Evolutionary conservation across 2,888 invertebrate genomes (phyloP).

Genomic region (Digitonthophagus gazella): DNA sequence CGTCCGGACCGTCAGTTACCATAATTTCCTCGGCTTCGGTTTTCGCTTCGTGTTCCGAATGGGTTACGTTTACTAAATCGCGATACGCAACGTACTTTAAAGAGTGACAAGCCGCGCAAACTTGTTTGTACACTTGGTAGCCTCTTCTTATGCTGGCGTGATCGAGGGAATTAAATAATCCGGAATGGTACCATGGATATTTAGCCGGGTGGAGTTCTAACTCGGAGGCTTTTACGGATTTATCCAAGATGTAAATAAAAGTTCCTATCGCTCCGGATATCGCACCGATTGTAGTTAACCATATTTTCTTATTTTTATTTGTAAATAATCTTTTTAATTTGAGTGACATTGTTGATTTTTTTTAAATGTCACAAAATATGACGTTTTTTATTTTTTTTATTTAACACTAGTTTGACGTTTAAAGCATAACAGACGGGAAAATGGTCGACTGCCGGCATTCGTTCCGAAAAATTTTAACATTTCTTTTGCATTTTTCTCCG

Average conservation of each 20-base stretch:
- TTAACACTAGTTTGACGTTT: no score
- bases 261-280: not conserved
- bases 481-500: no score
- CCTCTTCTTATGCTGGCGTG: constrained; percentile 10
- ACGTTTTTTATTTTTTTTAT: no score
- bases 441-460: no score
- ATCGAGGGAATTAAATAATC: not conserved
- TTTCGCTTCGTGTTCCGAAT: not conserved
- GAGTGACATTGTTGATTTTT: not conserved
- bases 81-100: not conserved
- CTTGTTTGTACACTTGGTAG: constrained; percentile 9
- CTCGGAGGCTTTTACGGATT: not conserved
- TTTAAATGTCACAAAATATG: not conserved
- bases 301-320: not conserved
- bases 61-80: constrained; percentile 5
- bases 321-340: not conserved
- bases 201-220: constrained; percentile 7
- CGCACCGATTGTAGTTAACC: constrained; percentile 4
- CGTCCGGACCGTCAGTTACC: not conserved
- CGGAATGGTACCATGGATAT: not conserved
- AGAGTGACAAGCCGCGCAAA: constrained; percentile 3
- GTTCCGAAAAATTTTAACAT: no score
- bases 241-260: not conserved
- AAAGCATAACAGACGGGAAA: no score
- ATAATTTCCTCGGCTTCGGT: not conserved